phyloP scores from a whole-genome alignment of 2,888 invertebrate species.

The Exephanes ischioxanthus region DNA sequence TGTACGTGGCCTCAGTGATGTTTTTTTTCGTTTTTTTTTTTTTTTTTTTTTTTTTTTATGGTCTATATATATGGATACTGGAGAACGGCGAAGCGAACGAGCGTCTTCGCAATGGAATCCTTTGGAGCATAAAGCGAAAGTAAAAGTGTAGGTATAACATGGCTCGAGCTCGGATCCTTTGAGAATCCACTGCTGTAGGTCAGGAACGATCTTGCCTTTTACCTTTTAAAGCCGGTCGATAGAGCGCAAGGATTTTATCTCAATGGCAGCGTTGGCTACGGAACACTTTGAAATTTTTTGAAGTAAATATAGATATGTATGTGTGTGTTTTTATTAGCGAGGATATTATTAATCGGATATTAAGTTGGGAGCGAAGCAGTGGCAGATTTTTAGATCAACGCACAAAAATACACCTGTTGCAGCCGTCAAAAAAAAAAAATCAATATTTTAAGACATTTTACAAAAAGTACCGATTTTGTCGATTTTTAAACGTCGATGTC shows the following conservation, averaged over 20 bases:
- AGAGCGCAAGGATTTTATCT: background rate
- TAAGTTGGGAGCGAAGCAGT: too few species aligned
- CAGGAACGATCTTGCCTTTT: background rate
- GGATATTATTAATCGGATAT: too few species aligned
- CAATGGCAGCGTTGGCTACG: background rate
- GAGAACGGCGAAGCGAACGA: background rate
- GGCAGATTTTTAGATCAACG: too few species aligned
- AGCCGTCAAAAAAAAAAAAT: too few species aligned
- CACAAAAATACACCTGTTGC: too few species aligned
- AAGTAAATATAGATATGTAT: too few species aligned
- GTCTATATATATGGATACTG: background rate
- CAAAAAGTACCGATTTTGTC: too few species aligned
- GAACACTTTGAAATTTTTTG: background rate
- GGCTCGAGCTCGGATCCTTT: background rate
- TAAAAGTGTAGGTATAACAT: conserved; percentile 47
- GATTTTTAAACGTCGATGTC: too few species aligned
- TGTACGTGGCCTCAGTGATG: background rate
- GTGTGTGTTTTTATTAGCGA: too few species aligned
- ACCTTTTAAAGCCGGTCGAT: background rate
- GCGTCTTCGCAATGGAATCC: conserved; percentile 39
- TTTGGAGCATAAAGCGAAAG: conserved; percentile 66
- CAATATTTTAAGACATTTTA: too few species aligned
- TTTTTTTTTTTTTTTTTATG: background rate
- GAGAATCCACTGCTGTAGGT: background rate
- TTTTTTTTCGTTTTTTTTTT: background rate